These are phyloP conservation scores for Chaetodon auriga DNA, from an alignment of 2,113 vertebrate species.

Conservation along the genomic window DNA sequence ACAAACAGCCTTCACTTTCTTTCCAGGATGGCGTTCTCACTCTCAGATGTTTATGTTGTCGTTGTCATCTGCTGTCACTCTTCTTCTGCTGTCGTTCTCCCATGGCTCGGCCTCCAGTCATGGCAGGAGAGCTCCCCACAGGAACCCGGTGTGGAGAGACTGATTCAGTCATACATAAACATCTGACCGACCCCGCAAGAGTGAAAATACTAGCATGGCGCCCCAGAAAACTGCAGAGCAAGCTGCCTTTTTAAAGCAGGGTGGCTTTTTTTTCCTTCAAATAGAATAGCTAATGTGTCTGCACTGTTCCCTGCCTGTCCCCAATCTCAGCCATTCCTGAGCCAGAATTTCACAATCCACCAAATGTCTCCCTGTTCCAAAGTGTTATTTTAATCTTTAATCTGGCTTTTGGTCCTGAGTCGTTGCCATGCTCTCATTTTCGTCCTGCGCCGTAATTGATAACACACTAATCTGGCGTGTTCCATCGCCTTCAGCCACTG, in stretches of 20 bases:
- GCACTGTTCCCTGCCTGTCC: background rate
- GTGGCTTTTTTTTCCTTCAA: slow-evolving; percentile 3
- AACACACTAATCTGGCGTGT: slow-evolving; percentile 71
- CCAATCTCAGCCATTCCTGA: slow-evolving; percentile 29
- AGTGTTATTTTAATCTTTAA: slow-evolving; percentile 33
- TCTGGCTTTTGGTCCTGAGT: slow-evolving; percentile 38
- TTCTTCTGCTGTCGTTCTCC: slow-evolving; percentile 61
- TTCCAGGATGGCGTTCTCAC: slow-evolving; percentile 74
- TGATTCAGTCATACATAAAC: slow-evolving; percentile 71
- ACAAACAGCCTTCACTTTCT: slow-evolving; percentile 70
- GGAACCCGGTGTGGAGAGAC: slow-evolving; percentile 64
- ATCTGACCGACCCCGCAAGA: slow-evolving; percentile 70
- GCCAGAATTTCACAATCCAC: slow-evolving; percentile 12
- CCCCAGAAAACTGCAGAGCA: slow-evolving; percentile 32
- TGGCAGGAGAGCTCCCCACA: slow-evolving; percentile 66
- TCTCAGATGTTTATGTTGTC: slow-evolving; percentile 76
- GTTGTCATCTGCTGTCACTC: slow-evolving; percentile 56
- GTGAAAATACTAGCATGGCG: slow-evolving; percentile 72
- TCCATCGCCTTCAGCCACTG: slow-evolving; percentile 66
- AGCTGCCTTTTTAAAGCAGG: slow-evolving; percentile 4
- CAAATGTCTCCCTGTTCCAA: background rate
- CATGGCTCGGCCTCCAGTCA: slow-evolving; percentile 66
- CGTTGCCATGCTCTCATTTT: slow-evolving; percentile 74
- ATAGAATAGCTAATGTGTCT: slow-evolving; percentile 6
- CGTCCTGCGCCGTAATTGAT: slow-evolving; percentile 59